Conservation (phyloP, 2,888 invertebrate genomes). For the Geophilus truncorum region DNA sequence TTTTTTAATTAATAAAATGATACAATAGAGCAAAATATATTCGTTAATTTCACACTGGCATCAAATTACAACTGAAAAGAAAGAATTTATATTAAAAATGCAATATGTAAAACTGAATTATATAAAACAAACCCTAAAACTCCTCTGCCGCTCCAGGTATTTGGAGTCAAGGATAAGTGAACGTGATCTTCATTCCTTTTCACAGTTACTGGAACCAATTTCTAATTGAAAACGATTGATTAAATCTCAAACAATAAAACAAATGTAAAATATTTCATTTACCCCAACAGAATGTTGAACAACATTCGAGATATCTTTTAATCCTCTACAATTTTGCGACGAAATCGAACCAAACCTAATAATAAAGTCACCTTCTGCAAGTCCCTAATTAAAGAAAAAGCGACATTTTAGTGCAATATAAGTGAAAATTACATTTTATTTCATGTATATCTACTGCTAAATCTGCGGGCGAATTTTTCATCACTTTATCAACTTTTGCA, state of each 20-base stretch:
- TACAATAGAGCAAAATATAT: not conserved
- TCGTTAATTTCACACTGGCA: slow-evolving; percentile 25
- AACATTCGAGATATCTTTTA: slow-evolving; percentile 64
- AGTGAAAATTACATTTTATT: too few species aligned
- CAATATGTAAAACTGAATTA: not conserved
- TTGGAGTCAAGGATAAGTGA: slow-evolving; percentile 62
- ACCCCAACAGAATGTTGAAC: slow-evolving; percentile 53
- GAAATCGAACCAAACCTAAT: slow-evolving; percentile 73
- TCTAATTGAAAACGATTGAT: not conserved
- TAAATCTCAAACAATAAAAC: not conserved
- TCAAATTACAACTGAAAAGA: slow-evolving; percentile 20
- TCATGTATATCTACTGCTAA: slow-evolving; percentile 61
- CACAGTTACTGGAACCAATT: slow-evolving; percentile 41
- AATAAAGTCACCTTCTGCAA: slow-evolving; percentile 64
- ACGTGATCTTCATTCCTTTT: slow-evolving; percentile 53
- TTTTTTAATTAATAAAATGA: not conserved
- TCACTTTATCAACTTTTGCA: slow-evolving; percentile 66
- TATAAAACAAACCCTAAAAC: slow-evolving; percentile 57
- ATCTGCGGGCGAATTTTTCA: slow-evolving; percentile 75
- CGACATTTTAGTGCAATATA: slow-evolving; percentile 28
- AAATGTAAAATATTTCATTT: slow-evolving; percentile 19
- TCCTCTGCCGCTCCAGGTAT: slow-evolving; percentile 71
- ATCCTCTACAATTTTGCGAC: slow-evolving; percentile 61
- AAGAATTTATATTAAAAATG: not conserved
- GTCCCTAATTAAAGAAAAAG: slow-evolving; percentile 56